Conservation (phyloP, 2,113 vertebrate species). For the Serinus canaria region DNA sequence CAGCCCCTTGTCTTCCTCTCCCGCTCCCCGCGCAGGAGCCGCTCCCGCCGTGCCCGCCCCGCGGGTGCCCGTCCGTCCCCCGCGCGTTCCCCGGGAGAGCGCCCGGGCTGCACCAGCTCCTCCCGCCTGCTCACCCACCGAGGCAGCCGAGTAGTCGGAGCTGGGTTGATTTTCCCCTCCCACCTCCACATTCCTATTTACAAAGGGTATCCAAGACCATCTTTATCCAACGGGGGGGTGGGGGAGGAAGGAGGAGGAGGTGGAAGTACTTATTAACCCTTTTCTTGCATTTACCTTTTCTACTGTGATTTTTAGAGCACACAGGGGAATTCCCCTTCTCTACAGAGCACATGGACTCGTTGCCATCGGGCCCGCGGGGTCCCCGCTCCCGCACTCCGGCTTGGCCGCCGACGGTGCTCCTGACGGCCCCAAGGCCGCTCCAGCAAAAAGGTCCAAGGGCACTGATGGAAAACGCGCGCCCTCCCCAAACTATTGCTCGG, state of each 20-base stretch:
- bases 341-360: not conserved
- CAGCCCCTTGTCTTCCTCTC: not conserved
- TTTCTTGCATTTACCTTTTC: not conserved
- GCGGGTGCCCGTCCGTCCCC: not conserved
- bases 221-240: not conserved
- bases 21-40: not conserved
- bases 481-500: not conserved
- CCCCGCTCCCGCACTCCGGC: not conserved
- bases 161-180: not conserved
- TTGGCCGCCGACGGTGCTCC: not conserved
- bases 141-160: not conserved
- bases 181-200: conserved; percentile 32
- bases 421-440: not conserved
- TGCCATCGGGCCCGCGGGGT: not conserved
- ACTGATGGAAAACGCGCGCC: not conserved
- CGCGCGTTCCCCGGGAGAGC: not conserved
- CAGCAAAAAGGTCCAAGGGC: not conserved
- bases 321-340: not conserved
- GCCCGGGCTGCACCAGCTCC: not conserved
- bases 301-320: not conserved
- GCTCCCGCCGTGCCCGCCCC: not conserved
- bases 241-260: not conserved
- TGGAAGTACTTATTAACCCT: not conserved
- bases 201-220: conserved; percentile 22
- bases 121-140: not conserved